phyloP scores from a whole-genome alignment of 2,797 vertebrate genomes.

The Craterocephalus amniculus region DNA sequence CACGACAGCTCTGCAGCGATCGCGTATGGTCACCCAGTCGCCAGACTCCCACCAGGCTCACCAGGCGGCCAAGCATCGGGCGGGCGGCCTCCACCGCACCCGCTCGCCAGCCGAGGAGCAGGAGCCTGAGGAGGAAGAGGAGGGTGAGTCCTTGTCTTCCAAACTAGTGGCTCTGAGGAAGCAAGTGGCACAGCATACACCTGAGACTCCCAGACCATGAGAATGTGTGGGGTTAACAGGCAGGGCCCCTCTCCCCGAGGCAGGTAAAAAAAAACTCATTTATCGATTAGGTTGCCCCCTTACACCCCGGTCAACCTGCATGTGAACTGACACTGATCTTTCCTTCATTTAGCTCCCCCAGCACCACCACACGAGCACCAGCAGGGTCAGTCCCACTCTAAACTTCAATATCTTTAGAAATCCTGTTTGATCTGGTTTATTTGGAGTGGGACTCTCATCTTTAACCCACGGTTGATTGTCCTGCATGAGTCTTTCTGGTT shows the following conservation, averaged over 20 bases:
- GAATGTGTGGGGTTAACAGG: conserved; percentile 76
- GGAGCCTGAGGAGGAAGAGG: conserved; percentile 87
- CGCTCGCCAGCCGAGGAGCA: conserved; percentile 87
- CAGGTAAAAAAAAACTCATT: conserved; percentile 76
- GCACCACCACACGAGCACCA: conserved; percentile 23
- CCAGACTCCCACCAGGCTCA: conserved; percentile 85
- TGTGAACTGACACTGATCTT: conserved; percentile 63
- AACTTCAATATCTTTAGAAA: conserved; percentile 12
- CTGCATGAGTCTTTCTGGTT: conserved; percentile 69
- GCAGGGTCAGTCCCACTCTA: conserved; percentile 46
- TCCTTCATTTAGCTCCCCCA: conserved; percentile 32
- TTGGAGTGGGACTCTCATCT: conserved; percentile 58
- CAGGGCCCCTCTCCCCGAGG: conserved; percentile 76
- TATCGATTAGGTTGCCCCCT: conserved; percentile 58
- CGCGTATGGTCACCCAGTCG: conserved; percentile 93
- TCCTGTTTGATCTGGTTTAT: conserved; percentile 34
- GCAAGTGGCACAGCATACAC: conserved; percentile 75
- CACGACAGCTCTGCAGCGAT: conserved; percentile 95
- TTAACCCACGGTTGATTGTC: conserved; percentile 53
- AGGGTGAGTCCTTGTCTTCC: conserved; percentile 88
- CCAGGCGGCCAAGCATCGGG: conserved; percentile 72
- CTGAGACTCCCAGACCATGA: conserved; percentile 81
- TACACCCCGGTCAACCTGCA: conserved; percentile 71
- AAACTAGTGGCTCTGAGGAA: conserved; percentile 86
- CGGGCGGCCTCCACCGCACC: conserved; percentile 77